Evolutionary conservation across 2,797 vertebrate species (phyloP), one percentile per base, ranked within the genome.

Genomic region (Eulemur rubriventer): DNA sequence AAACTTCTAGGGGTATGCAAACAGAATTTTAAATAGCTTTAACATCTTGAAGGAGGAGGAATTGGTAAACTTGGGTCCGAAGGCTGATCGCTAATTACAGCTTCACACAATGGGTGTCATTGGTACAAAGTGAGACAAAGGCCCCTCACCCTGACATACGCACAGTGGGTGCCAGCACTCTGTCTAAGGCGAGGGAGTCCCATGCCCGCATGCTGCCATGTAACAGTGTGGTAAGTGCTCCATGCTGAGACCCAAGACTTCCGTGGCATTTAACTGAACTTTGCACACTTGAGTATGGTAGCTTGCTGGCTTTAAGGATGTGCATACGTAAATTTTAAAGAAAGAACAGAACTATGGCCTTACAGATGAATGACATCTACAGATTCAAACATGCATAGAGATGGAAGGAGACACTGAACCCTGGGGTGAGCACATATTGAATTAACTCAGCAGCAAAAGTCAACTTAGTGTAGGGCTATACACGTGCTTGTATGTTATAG

Each of bases 141-240:
- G 0, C 3, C 33, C 59, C 2, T 70, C 1, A 5, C 35, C 6
- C 35, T 30, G 69, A 28, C 22, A 0, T 11, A 6, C 24, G 50
- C 11, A 33, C 17, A 7, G 10, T 55, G 35, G 35, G 30, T 18
- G 5, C 11, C 10, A 16, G 48, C 4, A 2, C 14, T 67, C 8
- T n/a, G 20, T n/a, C 30, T 38, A 18, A 70, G 30, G 12, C 12
- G 41, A 26, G 38, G 41, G 35, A 33, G 33, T 69, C 52, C 12
- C 26, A 3, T 28, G 61, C 33, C 11, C 2, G 6, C 0, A 0
- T 28, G n/a, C 5, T 41, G 7, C 24, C 46, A 0, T 8, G 0
- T 59, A 38, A 6, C 16, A 20, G 30, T 22, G 35, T 30, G 24
- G 24, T 41, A 6, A n/a, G 22, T 38, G 20, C 7, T 41, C 35